These are phyloP conservation scores for Sycophaga agraensis DNA, from an alignment of 1,140 invertebrate species.

Conservation along the genomic window DNA sequence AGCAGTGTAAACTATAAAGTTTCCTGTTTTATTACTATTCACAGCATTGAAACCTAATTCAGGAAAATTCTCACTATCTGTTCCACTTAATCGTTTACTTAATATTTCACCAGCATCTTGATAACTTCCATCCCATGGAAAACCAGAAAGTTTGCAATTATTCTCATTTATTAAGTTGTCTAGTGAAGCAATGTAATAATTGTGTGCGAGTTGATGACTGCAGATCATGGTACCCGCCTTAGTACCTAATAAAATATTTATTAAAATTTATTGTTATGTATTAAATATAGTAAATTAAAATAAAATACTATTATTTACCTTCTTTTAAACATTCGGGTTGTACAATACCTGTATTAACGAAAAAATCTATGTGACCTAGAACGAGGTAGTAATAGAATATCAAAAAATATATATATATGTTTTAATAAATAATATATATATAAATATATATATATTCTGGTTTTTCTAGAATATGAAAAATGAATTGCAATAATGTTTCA, in stretches of 20 bases:
- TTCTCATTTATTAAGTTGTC: neutral
- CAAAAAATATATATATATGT: neutral
- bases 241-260: neutral
- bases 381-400: too few relatives aligned
- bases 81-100: neutral
- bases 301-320: neutral
- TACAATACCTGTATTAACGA: constrained; percentile 9
- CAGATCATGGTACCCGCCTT: constrained; percentile 14
- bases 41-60: constrained; percentile 10
- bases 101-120: neutral
- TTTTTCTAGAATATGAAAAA: too few relatives aligned
- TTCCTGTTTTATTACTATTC: neutral
- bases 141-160: neutral
- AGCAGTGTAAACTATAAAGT: constrained; percentile 2
- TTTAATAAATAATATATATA: too few relatives aligned
- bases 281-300: too few relatives aligned
- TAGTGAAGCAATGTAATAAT: constrained; percentile 11
- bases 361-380: constrained; percentile 27
- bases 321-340: constrained; percentile 8
- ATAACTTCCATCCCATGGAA: constrained; percentile 14
- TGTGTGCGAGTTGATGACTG: constrained; percentile 17
- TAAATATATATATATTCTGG: too few relatives aligned
- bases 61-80: neutral
- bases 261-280: too few relatives aligned
- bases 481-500: too few relatives aligned